phyloP scores from a whole-genome alignment of 2,888 invertebrate species.

The Zygothrica quintamaculata region DNA sequence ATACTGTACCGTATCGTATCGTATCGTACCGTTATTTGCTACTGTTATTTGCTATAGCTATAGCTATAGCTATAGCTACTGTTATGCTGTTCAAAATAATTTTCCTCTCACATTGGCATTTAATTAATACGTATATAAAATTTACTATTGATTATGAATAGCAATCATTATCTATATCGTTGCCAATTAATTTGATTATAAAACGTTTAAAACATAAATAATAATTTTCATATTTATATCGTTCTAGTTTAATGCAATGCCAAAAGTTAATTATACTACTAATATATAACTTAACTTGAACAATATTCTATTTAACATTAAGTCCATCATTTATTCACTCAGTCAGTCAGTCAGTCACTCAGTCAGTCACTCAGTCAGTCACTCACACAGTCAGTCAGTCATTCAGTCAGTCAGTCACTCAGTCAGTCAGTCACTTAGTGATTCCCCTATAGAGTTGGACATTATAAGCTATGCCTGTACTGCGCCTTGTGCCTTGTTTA shows the following conservation, averaged over 20 bases:
- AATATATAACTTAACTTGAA: no score
- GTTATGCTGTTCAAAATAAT: slow-evolving; percentile 32
- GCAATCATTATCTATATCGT: slow-evolving; percentile 54
- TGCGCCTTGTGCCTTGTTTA: slow-evolving; percentile 28
- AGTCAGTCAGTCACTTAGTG: background rate
- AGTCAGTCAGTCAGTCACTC: no score
- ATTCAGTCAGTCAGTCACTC: slow-evolving; percentile 2
- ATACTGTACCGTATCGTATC: no score
- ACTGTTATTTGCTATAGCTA: no score
- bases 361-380: background rate
- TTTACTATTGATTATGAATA: slow-evolving; percentile 68
- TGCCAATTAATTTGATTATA: slow-evolving; percentile 67
- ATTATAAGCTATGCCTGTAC: slow-evolving; percentile 9
- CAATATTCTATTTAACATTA: no score
- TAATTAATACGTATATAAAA: slow-evolving; percentile 74
- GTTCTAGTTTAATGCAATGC: no score
- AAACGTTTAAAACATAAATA: slow-evolving; percentile 64
- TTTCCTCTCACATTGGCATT: slow-evolving; percentile 66
- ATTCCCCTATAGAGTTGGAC: slow-evolving; percentile 2
- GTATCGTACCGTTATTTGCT: no score
- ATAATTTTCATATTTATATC: no score
- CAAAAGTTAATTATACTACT: no score
- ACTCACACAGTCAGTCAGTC: slow-evolving; percentile 5
- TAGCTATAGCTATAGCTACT: background rate
- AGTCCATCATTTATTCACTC: no score